Evolutionary conservation across 2,797 vertebrate genomes (phyloP), one percentile per base, ranked within the genome.

Genomic region (Smutsia temminckii): DNA sequence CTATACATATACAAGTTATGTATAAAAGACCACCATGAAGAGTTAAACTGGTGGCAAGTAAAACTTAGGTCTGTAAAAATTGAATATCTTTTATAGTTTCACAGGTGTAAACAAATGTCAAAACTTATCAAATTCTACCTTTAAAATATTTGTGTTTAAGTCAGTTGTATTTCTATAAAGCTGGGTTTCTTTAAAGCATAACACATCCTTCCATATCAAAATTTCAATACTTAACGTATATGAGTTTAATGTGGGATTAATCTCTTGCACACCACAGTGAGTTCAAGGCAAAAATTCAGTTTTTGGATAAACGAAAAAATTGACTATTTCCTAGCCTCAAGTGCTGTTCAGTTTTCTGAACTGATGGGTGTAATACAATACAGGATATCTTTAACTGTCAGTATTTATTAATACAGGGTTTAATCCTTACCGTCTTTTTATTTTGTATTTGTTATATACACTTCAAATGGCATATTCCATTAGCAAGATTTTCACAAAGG

Each of bases 271-370:
- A 94, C 80, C 57, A 97, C 87, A 97, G 83, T 96, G 93, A 96
- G 97, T 97, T 95, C 96, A 97, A 97, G 97, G 94, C 59, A 96
- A 97, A 97, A 96, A 93, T 97, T 96, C 2, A 84, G 77, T 97
- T 93, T 80, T 97, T 93, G 95, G 37, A 4, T 55, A 97, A 95
- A 75, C 97, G 95, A 97, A 98, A 98, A 91, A 87, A 63, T 85
- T 32, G 34, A 83, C 55, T 93, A 7, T 93, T 97, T 86, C 74
- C 53, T 92, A 81, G 29, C 21, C 97, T 98, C n/a, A 49, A 59
- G 84, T 34, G 55, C 37, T 95, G 32, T 90, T 96, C 68, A 96
- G 84, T 97, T 98, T 97, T 95, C 91, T 94, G 77, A 91, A 37
- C 57, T 89, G 83, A 95, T 84, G 46, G 34, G 74, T 85, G 3